A percentile compares a stretch with the other conserved stretches of the same genome.
phyloP scores from a whole-genome alignment of 1,140 invertebrate genomes.

The Coenobita brevimanus region DNA sequence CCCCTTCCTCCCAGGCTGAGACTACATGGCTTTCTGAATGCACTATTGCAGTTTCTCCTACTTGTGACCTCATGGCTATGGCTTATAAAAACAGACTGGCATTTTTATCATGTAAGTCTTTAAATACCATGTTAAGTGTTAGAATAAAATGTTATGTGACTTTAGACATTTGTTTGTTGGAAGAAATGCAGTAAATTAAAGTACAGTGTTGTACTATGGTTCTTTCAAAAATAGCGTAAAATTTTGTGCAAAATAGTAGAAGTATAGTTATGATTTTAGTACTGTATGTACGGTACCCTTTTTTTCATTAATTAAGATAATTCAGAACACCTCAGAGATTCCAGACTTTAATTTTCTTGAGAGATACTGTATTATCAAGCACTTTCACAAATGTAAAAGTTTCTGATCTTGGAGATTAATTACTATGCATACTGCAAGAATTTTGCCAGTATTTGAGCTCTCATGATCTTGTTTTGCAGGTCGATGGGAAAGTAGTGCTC shows the following conservation, averaged over 20 bases:
- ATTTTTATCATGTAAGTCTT: slow-evolving; percentile 47
- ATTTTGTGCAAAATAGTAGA: too few species aligned
- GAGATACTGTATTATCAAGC: too few species aligned
- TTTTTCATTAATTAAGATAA: too few species aligned
- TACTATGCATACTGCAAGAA: not conserved
- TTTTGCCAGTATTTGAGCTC: not conserved
- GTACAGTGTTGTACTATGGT: too few species aligned
- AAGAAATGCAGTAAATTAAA: too few species aligned
- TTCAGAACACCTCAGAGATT: too few species aligned
- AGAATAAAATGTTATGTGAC: not conserved
- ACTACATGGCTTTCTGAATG: slow-evolving; percentile 50
- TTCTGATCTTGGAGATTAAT: too few species aligned
- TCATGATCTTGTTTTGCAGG: slow-evolving; percentile 16
- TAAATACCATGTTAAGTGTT: not conserved
- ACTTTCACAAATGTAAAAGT: not conserved
- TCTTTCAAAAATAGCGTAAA: too few species aligned
- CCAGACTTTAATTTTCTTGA: too few species aligned
- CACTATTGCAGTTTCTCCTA: slow-evolving; percentile 42
- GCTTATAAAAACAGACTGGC: slow-evolving; percentile 46
- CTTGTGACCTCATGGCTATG: slow-evolving; percentile 42
- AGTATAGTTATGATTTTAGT: too few species aligned
- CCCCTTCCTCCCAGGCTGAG: slow-evolving; percentile 42
- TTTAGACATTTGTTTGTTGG: not conserved
- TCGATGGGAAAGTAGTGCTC: slow-evolving; percentile 35
- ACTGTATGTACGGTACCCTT: too few species aligned